Conservation (phyloP, 2,888 invertebrate species). For the Ectobius pallidus region DNA sequence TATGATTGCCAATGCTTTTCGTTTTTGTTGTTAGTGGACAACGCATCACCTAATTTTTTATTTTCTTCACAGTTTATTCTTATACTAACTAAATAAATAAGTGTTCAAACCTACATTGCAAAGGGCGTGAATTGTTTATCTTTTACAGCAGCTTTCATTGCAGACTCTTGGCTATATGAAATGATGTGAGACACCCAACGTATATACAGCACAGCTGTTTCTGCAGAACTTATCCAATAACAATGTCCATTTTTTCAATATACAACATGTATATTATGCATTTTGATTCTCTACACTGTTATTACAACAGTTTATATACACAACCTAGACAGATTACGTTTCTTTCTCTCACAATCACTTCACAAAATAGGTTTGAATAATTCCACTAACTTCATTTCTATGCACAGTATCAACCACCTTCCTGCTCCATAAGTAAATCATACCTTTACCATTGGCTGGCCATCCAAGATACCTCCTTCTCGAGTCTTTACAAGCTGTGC, state of each 20-base stretch:
- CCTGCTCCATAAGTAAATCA: background rate
- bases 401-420: background rate
- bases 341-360: background rate
- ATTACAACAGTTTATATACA: background rate
- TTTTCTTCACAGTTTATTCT: background rate
- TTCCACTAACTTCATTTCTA: background rate
- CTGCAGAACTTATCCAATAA: too few relatives aligned
- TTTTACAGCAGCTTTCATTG: too few relatives aligned
- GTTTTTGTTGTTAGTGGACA: background rate
- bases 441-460: background rate
- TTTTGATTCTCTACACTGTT: background rate
- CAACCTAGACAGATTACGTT: background rate
- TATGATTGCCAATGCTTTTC: constrained; percentile 14
- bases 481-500: background rate
- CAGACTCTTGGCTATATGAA: too few relatives aligned
- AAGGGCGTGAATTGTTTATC: background rate
- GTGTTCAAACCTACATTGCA: background rate
- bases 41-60: background rate
- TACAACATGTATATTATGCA: background rate
- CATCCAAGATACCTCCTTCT: too few relatives aligned
- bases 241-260: too few relatives aligned
- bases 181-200: too few relatives aligned
- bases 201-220: too few relatives aligned
- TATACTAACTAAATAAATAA: constrained; percentile 13
- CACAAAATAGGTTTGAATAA: background rate